Percentiles rank a stretch among this genome's conserved stretches.
These are phyloP conservation scores for Eulemur rufifrons DNA, from an alignment of 2,113 vertebrate species.

Conservation along the genomic window DNA sequence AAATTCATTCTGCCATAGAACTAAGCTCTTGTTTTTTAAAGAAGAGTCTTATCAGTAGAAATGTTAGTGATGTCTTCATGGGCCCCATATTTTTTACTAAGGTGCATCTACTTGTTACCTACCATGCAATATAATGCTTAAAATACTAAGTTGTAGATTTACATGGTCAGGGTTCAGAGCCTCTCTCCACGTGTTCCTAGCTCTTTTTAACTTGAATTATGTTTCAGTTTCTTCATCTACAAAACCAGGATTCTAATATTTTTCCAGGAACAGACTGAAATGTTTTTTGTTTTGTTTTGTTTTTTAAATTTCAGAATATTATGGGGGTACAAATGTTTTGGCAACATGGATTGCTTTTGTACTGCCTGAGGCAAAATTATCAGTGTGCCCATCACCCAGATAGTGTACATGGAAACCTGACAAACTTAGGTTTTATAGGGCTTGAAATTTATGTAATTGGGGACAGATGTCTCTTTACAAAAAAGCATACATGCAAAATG, in stretches of 20 bases:
- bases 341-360: no score
- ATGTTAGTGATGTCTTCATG: background rate
- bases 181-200: background rate
- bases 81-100: background rate
- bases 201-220: background rate
- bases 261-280: background rate
- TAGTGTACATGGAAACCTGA: no score
- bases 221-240: background rate
- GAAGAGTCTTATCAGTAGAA: background rate
- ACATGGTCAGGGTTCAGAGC: background rate
- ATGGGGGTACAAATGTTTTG: no score
- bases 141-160: background rate
- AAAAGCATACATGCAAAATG: background rate
- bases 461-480: background rate
- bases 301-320: no score
- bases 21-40: background rate
- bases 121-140: background rate
- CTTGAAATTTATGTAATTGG: background rate
- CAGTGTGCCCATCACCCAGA: no score
- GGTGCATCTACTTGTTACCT: background rate
- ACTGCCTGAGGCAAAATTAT: no score
- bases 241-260: background rate
- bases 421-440: background rate
- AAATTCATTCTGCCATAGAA: background rate
- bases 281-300: no score